These are phyloP conservation scores for Halcyon leucocephala DNA, from an alignment of 2,797 vertebrate genomes.

Conservation along the genomic window DNA sequence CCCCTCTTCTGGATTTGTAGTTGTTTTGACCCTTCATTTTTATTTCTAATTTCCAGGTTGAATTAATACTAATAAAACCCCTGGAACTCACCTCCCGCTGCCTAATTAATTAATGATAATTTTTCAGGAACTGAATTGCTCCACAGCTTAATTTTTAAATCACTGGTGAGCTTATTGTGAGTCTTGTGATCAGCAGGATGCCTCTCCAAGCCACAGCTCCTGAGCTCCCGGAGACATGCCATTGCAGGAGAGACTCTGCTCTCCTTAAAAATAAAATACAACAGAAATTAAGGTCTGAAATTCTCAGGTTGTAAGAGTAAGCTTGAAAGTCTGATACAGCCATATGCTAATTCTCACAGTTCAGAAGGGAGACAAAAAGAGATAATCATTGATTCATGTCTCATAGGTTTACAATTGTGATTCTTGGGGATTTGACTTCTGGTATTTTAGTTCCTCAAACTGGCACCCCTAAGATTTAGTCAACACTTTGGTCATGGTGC, in stretches of 20 bases:
- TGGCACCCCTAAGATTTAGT: not conserved
- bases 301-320: not conserved
- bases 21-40: conserved; percentile 13
- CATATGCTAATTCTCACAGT: not conserved
- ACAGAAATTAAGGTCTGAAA: not conserved
- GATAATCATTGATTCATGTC: not conserved
- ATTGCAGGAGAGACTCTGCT: not conserved
- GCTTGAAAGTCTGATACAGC: not conserved
- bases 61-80: not conserved
- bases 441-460: not conserved
- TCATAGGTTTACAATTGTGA: not conserved
- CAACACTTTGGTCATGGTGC: not conserved
- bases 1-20: not conserved
- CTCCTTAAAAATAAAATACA: not conserved
- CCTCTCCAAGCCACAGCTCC: not conserved
- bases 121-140: not conserved
- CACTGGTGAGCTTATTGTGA: not conserved
- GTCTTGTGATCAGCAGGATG: not conserved
- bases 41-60: conserved; percentile 25
- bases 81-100: not conserved
- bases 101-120: conserved; percentile 22
- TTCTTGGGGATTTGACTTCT: not conserved
- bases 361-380: not conserved
- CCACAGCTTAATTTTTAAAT: not conserved
- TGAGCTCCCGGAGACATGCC: not conserved